Conservation (phyloP, 1,140 invertebrate species). For the Helicorthomorpha holstii region DNA sequence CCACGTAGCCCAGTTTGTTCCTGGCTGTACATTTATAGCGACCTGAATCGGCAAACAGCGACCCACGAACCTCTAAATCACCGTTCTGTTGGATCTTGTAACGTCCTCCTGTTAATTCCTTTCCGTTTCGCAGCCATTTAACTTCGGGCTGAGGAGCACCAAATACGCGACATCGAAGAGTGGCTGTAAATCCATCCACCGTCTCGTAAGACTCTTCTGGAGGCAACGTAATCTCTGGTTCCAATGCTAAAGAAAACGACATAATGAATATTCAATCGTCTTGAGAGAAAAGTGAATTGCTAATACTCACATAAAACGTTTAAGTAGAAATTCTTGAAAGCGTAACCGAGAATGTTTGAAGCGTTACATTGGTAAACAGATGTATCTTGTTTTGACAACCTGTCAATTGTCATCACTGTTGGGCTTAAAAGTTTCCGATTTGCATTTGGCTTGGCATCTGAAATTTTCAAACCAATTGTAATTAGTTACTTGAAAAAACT, state of each 20-base stretch:
- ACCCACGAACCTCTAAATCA: constrained; percentile 65
- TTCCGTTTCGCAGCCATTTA: constrained; percentile 73
- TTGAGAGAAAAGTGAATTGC: too few relatives aligned
- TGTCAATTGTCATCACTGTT: constrained; percentile 64
- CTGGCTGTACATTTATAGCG: constrained; percentile 77
- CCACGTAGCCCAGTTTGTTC: constrained; percentile 74
- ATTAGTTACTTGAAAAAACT: not conserved
- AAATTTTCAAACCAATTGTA: constrained; percentile 34
- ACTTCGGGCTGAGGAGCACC: constrained; percentile 86
- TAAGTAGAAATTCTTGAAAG: constrained; percentile 93
- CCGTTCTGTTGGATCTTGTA: constrained; percentile 54
- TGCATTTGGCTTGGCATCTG: constrained; percentile 40
- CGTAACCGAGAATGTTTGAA: constrained; percentile 92
- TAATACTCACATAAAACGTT: constrained; percentile 64
- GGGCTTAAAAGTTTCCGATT: constrained; percentile 34
- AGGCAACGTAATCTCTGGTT: constrained; percentile 72
- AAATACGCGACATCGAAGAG: constrained; percentile 78
- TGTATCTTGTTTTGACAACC: constrained; percentile 73
- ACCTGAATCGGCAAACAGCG: constrained; percentile 67
- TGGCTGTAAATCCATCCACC: constrained; percentile 65
- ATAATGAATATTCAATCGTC: too few relatives aligned
- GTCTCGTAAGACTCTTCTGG: constrained; percentile 53
- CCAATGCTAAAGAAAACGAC: constrained; percentile 42
- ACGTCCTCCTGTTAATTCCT: constrained; percentile 66
- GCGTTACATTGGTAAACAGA: constrained; percentile 98